Conservation (phyloP, 1,140 invertebrate genomes). For the Dryas iulia region DNA sequence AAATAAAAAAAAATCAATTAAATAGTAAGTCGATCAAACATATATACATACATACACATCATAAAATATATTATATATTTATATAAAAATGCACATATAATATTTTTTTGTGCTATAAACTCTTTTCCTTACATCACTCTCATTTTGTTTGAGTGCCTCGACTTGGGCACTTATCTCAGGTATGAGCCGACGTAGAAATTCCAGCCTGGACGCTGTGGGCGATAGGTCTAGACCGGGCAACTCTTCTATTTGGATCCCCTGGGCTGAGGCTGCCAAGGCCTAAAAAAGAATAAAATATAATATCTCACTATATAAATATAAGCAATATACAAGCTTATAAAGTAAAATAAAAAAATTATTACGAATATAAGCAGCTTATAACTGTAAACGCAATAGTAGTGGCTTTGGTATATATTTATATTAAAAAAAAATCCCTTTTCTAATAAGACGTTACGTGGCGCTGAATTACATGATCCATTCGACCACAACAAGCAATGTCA, state of each 20-base stretch:
- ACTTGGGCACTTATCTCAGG: constrained; percentile 42
- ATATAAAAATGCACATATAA: not conserved
- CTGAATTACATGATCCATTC: too few relatives aligned
- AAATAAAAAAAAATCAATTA: too few relatives aligned
- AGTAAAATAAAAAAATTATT: not conserved
- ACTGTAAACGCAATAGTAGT: not conserved
- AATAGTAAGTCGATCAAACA: too few relatives aligned
- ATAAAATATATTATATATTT: not conserved
- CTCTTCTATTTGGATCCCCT: constrained; percentile 79
- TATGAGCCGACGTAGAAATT: constrained; percentile 44
- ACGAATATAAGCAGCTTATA: too few relatives aligned
- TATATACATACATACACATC: not conserved
- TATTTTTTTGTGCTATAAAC: not conserved
- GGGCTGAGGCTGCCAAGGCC: constrained; percentile 60
- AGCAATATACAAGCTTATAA: not conserved
- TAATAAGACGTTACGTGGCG: too few relatives aligned
- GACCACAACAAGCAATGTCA: too few relatives aligned
- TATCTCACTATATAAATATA: not conserved
- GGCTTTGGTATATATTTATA: too few relatives aligned
- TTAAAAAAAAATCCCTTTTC: too few relatives aligned
- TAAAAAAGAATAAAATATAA: constrained; percentile 36
- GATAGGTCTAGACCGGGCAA: constrained; percentile 38
- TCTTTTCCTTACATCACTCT: constrained; percentile 24
- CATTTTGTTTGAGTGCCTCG: constrained; percentile 27
- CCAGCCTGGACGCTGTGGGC: constrained; percentile 44